A percentile compares a stretch with the other conserved stretches of the same genome.
These are phyloP conservation scores for Liolophura sinensis DNA, from an alignment of 1,140 invertebrate genomes.

Conservation along the genomic window DNA sequence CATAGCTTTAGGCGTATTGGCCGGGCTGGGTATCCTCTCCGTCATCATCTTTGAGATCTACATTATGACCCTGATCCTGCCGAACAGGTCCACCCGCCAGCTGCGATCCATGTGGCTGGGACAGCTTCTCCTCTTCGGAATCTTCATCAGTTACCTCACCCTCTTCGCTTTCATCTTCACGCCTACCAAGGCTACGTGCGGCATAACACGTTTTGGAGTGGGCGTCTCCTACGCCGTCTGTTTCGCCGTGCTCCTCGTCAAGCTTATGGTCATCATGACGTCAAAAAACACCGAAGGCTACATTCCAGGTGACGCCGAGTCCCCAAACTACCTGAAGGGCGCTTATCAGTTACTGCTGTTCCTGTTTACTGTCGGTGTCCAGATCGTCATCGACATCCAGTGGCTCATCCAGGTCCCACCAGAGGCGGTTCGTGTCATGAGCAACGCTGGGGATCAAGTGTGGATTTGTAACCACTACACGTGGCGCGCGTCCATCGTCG, in stretches of 20 bases:
- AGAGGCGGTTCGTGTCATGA: conserved; percentile 33
- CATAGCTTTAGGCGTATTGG: conserved; percentile 77
- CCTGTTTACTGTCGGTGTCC: conserved; percentile 70
- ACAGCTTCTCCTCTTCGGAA: conserved; percentile 84
- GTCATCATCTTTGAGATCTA: conserved; percentile 86
- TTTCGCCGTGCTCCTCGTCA: conserved; percentile 89
- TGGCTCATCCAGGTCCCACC: conserved; percentile 65
- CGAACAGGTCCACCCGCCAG: conserved; percentile 80
- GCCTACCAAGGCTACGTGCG: conserved; percentile 80
- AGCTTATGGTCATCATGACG: conserved; percentile 90
- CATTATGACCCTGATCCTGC: conserved; percentile 84
- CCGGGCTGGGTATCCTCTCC: conserved; percentile 76
- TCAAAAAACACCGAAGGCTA: conserved; percentile 59
- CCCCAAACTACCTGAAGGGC: conserved; percentile 89
- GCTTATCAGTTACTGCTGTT: conserved; percentile 87
- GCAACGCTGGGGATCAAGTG: conserved; percentile 25
- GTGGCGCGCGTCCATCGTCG: conserved; percentile 30
- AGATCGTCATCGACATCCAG: conserved; percentile 85
- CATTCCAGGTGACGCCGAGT: conserved; percentile 63
- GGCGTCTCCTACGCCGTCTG: conserved; percentile 87
- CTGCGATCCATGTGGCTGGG: conserved; percentile 76
- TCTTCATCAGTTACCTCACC: conserved; percentile 80
- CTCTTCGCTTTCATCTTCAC: conserved; percentile 75
- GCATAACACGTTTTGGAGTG: conserved; percentile 79
- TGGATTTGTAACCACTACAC: conserved; percentile 50